Conservation (phyloP, 2,113 vertebrate genomes). For the Syngnathoides biaculeatus region DNA sequence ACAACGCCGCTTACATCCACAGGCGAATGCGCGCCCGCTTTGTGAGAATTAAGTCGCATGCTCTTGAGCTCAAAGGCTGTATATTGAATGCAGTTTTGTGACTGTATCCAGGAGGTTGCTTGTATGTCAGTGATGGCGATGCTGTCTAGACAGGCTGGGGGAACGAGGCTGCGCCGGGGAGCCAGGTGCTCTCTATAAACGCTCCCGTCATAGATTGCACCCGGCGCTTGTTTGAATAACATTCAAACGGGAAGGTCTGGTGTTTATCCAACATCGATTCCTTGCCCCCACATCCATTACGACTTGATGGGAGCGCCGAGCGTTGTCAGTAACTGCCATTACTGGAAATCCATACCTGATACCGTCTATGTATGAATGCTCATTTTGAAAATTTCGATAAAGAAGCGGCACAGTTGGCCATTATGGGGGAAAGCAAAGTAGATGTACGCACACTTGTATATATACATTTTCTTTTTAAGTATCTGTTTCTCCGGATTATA, state of each 20-base stretch:
- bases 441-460: too few relatives aligned
- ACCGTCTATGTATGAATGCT: constrained; percentile 52
- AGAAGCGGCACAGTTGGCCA: constrained; percentile 22
- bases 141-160: constrained; percentile 25
- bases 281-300: constrained; percentile 34
- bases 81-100: background rate
- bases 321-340: constrained; percentile 59
- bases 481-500: too few relatives aligned
- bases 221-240: constrained; percentile 56
- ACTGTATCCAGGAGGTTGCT: background rate
- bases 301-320: constrained; percentile 29
- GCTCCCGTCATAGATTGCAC: constrained; percentile 35
- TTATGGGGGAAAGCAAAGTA: background rate
- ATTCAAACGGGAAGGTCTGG: constrained; percentile 44
- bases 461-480: too few relatives aligned
- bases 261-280: constrained; percentile 66
- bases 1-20: background rate
- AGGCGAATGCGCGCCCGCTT: background rate
- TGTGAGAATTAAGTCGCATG: background rate
- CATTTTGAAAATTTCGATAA: constrained; percentile 51
- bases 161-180: background rate
- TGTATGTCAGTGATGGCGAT: background rate
- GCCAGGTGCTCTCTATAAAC: constrained; percentile 56
- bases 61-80: background rate
- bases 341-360: constrained; percentile 72